phyloP scores from a whole-genome alignment of 2,888 invertebrate genomes.

The Drosophila algonquin region DNA sequence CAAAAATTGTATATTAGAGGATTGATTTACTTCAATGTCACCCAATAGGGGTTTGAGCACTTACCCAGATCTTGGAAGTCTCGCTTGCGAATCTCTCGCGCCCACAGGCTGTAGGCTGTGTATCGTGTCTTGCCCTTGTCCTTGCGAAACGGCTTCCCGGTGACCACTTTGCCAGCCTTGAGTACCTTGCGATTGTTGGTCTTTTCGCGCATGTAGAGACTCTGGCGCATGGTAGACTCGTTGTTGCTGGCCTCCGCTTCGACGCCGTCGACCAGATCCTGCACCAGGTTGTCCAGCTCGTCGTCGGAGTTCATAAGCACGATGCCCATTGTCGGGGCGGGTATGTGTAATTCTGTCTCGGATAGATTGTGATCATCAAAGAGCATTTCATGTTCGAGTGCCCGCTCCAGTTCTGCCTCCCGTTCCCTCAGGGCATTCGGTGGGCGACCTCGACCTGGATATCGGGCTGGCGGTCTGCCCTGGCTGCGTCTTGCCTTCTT shows the following conservation, averaged over 20 bases:
- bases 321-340: slow-evolving; percentile 1
- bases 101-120: slow-evolving; percentile 96
- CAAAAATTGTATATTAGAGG: not conserved
- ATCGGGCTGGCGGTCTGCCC: slow-evolving; percentile 52
- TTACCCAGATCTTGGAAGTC: slow-evolving; percentile 73
- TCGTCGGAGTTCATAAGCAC: slow-evolving; percentile 73
- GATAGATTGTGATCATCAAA: slow-evolving; percentile 53
- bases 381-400: slow-evolving; percentile 47
- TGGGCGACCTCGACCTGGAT: slow-evolving; percentile 60
- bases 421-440: slow-evolving; percentile 58
- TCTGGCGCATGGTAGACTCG: slow-evolving; percentile 81
- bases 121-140: slow-evolving; percentile 92
- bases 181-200: slow-evolving; percentile 90
- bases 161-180: slow-evolving; percentile 86
- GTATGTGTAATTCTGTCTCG: slow-evolving; percentile 42
- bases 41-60: not conserved
- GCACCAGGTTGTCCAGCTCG: slow-evolving; percentile 80
- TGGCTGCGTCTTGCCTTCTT: slow-evolving; percentile 73
- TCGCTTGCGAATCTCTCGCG: slow-evolving; percentile 90
- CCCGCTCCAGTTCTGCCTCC: slow-evolving; percentile 42
- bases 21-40: not conserved
- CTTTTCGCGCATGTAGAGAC: slow-evolving; percentile 91
- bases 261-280: slow-evolving; percentile 80
- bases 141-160: slow-evolving; percentile 90
- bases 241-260: slow-evolving; percentile 67